Percentiles rank a stretch among this genome's conserved stretches.
These are phyloP conservation scores for Meiosimyza platycephala DNA, from an alignment of 2,888 invertebrate species.

Conservation along the genomic window DNA sequence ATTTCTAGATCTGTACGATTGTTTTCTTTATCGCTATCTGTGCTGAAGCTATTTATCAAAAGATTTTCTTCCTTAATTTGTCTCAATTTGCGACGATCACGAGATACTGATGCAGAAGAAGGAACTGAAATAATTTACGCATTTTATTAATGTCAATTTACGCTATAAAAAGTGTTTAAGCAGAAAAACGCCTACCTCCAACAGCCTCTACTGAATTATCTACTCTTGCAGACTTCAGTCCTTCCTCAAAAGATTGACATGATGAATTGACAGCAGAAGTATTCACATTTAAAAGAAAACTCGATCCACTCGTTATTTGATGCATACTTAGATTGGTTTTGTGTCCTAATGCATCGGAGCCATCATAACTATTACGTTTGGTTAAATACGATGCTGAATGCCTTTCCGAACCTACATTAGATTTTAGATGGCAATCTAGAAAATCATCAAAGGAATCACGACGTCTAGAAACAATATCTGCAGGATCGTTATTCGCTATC, in stretches of 20 bases:
- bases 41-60: constrained; percentile 38
- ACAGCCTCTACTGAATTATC: too few relatives aligned
- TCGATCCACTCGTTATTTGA: constrained; percentile 31
- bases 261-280: constrained; percentile 39
- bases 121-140: too few relatives aligned
- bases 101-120: constrained; percentile 2
- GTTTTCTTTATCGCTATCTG: constrained; percentile 57
- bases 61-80: constrained; percentile 58
- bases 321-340: constrained; percentile 44
- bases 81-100: constrained; percentile 57
- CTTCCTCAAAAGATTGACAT: constrained; percentile 47
- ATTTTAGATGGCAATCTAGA: constrained; percentile 54
- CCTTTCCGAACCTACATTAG: constrained; percentile 54
- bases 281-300: constrained; percentile 39
- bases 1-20: constrained; percentile 46
- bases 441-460: constrained; percentile 65
- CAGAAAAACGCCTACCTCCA: too few relatives aligned
- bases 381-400: constrained; percentile 53
- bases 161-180: too few relatives aligned
- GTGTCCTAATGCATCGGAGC: constrained; percentile 58
- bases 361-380: constrained; percentile 62
- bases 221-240: neutral
- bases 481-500: constrained; percentile 43
- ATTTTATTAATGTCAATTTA: too few relatives aligned
- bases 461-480: constrained; percentile 39